Evolutionary conservation across 2,888 invertebrate genomes (phyloP).

Genomic region (Hirtodrosophila histrioides): DNA sequence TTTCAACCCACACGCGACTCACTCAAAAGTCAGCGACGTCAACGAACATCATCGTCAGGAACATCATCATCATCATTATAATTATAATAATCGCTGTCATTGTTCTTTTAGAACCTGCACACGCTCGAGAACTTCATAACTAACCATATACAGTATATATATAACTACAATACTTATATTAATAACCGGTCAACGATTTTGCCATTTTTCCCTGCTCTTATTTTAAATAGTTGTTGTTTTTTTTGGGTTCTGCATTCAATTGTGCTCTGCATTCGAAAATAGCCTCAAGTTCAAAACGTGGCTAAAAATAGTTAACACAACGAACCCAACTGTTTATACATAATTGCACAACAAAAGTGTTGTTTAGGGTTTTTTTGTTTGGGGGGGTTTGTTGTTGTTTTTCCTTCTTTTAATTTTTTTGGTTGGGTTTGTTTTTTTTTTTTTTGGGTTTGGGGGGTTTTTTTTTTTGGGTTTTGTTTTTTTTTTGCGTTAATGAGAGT

Average conservation of each 20-base stretch:
- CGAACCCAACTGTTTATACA: constrained; percentile 41
- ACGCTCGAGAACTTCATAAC: constrained; percentile 21
- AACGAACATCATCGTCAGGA: constrained; percentile 40
- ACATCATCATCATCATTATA: constrained; percentile 12
- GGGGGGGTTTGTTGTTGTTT: too few relatives aligned
- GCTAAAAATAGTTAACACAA: constrained; percentile 49
- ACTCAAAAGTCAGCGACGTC: constrained; percentile 57
- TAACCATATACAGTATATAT: too few relatives aligned
- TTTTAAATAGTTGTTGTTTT: constrained; percentile 1
- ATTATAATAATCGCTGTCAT: constrained; percentile 20
- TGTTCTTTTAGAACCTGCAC: constrained; percentile 18
- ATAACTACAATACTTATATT: constrained; percentile 21
- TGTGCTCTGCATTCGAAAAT: constrained; percentile 53
- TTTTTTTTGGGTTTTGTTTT: too few relatives aligned
- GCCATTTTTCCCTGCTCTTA: constrained; percentile 3
- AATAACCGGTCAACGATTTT: constrained; percentile 29
- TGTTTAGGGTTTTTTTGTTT: too few relatives aligned
- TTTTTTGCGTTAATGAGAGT: constrained; percentile 39
- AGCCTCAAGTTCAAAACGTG: constrained; percentile 50
- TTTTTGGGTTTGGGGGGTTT: too few relatives aligned
- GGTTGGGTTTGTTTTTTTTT: too few relatives aligned
- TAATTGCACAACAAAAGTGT: constrained; percentile 26
- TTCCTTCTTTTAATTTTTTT: too few relatives aligned
- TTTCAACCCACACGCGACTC: constrained; percentile 72
- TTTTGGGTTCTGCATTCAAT: constrained; percentile 17